Evolutionary conservation across 2,113 vertebrate species (phyloP), one percentile per base, ranked within the genome.

Genomic region (Nerophis lumbriciformis): DNA sequence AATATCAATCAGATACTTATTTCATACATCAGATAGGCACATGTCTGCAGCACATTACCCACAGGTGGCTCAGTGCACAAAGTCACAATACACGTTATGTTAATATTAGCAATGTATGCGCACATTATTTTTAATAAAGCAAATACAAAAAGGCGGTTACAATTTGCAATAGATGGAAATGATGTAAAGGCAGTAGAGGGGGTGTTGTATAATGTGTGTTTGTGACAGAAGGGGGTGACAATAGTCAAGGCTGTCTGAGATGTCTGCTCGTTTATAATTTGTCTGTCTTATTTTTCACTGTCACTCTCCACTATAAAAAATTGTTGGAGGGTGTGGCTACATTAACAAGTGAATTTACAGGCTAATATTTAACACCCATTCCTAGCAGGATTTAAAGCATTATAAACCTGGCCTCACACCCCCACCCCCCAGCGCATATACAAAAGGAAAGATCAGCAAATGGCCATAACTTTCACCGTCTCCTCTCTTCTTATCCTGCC

Each of bases 271-370:
- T 66, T 54, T 63, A 45, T 49, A n/a, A 45, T 28, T 48, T 48
- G 55, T 49, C 55, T 62, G 49, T 44, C 54, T 66, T 50, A 50
- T 36, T 53, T 53, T 35, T 37, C 52, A 37, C 61, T 68, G 68
- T 86, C 69, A 69, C 69, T 69, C 60, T 69, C 63, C 65, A 61
- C 73, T 73, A 19, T 67, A 68, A 71, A 66, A 71, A 36, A 68
- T 64, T 54, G 69, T 14, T 52, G 53, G n/a, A 3, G 59, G 68
- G 61, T 63, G 16, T 68, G 16, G 37, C 61, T 76, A 84, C 78
- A 85, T 82, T 85, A 84, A 79, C 83, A 71, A n/a, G 53, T 54
- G 63, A 85, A 85, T 90, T 85, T 90, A 90, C 81, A 84, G 69
- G 69, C 58, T 73, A 75, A 76, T 87, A 84, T 83, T 82, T 78